Base-by-base conservation (phyloP, 1,140 invertebrate species). In the Philaenus spumarius region DNA sequence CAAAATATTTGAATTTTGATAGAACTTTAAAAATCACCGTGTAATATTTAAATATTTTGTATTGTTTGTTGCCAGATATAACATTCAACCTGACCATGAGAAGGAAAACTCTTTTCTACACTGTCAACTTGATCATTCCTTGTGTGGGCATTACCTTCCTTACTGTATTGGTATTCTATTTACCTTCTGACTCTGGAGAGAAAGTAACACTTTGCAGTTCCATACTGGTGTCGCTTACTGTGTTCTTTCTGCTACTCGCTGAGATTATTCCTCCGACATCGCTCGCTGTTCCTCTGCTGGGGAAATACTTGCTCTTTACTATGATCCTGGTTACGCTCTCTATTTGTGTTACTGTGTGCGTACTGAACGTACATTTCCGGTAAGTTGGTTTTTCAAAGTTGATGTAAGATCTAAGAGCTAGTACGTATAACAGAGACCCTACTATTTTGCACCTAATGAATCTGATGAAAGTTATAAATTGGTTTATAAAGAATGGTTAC, bases 211-310 rank as follows among this genome's bases (percentile, higher is more conserved):
- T 98, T 67, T 97, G 93, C 78, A 97, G 97, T 74, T 97, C 93
- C 67, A 98, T 99, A 76, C 83, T 99, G 61, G 87, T 99, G 63
- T 98, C 96, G 50, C 77, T 99, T 69, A 98, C 95, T 71, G 95
- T 99, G 75, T 98, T 98, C 80, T 98, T 98, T 81, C 82, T 99
- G 69, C 80, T 98, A 62, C 76, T 98, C 67, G 93, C 93, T 55
- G 93, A 97, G 80, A 95, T 98, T 69, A 98, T 98, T 72, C 96
- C 96, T 37, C 95, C 95, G 14, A 98, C 96, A 17, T 97, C 93
- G 15, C 79, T 98, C 62, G 94, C 95, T 15, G 92, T 99, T 64
- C 95, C 96, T n/a, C 76, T 98, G 51, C 85, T 99, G 55, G 95
- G 95, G 62, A 97, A 97, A 80, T 95, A 95, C 74, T 78, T 90